A percentile compares a stretch with the other conserved stretches of the same genome.
These are phyloP conservation scores for Rhagoletis zephyria DNA, from an alignment of 1,140 invertebrate species.

Conservation along the genomic window DNA sequence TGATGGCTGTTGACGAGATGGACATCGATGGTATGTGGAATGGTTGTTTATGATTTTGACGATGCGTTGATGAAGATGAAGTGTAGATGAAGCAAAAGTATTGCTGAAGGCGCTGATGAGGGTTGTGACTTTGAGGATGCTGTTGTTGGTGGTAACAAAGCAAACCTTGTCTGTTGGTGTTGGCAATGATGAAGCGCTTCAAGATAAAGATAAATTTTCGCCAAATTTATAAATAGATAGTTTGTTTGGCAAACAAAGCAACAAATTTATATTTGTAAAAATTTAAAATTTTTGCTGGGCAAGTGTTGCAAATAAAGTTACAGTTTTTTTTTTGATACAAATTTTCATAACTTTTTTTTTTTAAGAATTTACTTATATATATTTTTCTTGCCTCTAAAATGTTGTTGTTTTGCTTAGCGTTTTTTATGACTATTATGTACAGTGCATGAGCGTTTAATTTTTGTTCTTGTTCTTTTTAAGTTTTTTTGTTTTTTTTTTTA, in stretches of 20 bases:
- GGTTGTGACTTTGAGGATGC: neutral
- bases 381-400: constrained; percentile 10
- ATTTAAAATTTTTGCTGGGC: neutral
- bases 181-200: constrained; percentile 53
- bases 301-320: too few species aligned
- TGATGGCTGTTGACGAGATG: neutral
- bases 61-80: neutral
- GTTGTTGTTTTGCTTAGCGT: neutral
- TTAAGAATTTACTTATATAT: constrained; percentile 50
- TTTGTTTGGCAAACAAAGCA: constrained; percentile 15
- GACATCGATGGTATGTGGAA: neutral
- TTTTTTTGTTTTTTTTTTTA: constrained; percentile 34
- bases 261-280: neutral
- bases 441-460: constrained; percentile 53
- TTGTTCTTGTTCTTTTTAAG: neutral
- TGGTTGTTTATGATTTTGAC: neutral
- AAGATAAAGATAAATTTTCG: constrained; percentile 57
- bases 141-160: neutral
- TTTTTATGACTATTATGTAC: constrained; percentile 20
- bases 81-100: neutral
- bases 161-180: neutral
- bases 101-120: neutral
- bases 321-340: neutral
- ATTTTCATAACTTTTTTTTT: constrained; percentile 42
- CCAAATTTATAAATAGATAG: constrained; percentile 9